phyloP scores from a whole-genome alignment of 2,797 vertebrate genomes.

The Rhadinocentrus ornatus region DNA sequence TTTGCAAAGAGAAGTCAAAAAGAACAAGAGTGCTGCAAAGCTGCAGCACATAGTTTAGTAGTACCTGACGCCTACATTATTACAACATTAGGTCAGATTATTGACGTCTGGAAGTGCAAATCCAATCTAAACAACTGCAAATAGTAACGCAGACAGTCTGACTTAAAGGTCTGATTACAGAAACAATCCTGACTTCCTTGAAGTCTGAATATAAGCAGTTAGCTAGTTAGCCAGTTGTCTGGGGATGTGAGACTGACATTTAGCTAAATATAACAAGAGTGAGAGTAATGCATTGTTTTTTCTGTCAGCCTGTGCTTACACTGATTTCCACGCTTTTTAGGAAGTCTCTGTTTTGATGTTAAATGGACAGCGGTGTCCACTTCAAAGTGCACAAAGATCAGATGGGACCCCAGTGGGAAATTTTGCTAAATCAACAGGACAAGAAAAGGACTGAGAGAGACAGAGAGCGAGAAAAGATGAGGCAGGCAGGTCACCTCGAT shows the following conservation, averaged over 20 bases:
- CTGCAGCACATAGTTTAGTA: background rate
- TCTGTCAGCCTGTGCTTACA: background rate
- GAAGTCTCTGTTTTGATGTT: background rate
- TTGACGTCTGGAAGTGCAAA: background rate
- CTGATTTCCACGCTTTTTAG: no score
- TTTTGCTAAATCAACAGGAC: slow-evolving; percentile 29
- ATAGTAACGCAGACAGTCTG: background rate
- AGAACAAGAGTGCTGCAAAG: background rate
- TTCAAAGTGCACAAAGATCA: background rate
- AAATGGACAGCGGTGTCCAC: background rate
- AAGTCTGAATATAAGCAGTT: no score
- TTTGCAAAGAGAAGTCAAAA: background rate
- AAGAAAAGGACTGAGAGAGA: background rate
- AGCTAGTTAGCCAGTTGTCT: no score
- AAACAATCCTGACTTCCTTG: background rate
- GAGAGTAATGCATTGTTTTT: background rate
- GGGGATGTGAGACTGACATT: background rate
- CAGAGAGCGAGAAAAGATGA: slow-evolving; percentile 14
- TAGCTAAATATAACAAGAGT: background rate
- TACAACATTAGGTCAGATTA: background rate
- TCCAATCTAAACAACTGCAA: slow-evolving; percentile 1
- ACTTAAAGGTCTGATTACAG: background rate
- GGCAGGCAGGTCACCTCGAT: slow-evolving; percentile 40
- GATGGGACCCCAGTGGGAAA: background rate
- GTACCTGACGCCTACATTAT: background rate